These are phyloP conservation scores for Typhlomys cinereus DNA, from an alignment of 2,113 vertebrate species.

Conservation along the genomic window DNA sequence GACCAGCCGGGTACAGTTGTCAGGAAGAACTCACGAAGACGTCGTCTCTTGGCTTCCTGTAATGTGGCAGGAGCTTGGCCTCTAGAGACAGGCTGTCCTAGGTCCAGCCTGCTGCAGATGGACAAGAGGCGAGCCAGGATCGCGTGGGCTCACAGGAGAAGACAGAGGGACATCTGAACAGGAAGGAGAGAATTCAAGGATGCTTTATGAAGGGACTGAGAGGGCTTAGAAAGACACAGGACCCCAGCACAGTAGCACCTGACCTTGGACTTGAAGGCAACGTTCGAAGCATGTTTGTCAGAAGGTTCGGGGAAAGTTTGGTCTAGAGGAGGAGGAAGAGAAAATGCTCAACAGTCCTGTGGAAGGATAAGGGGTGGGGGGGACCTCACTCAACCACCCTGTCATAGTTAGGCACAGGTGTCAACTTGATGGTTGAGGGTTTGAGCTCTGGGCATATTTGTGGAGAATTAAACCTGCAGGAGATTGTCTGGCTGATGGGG, in stretches of 20 bases:
- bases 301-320: not conserved
- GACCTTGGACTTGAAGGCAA: not conserved
- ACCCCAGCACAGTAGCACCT: not conserved
- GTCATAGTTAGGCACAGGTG: no score
- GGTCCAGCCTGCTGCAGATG: not conserved
- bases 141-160: not conserved
- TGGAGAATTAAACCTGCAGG: no score
- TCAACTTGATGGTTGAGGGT: no score
- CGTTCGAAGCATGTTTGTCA: not conserved
- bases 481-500: no score
- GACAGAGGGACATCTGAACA: not conserved
- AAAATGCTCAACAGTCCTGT: not conserved
- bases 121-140: not conserved
- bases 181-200: not conserved
- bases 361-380: not conserved
- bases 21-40: not conserved
- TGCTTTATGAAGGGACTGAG: not conserved
- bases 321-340: fast-evolving
- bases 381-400: not conserved
- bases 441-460: no score
- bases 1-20: not conserved
- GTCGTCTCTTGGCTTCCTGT: not conserved
- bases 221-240: not conserved
- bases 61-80: not conserved
- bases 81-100: not conserved